Conservation (phyloP, 2,113 vertebrate species). For the Beaufortia kweichowensis region DNA sequence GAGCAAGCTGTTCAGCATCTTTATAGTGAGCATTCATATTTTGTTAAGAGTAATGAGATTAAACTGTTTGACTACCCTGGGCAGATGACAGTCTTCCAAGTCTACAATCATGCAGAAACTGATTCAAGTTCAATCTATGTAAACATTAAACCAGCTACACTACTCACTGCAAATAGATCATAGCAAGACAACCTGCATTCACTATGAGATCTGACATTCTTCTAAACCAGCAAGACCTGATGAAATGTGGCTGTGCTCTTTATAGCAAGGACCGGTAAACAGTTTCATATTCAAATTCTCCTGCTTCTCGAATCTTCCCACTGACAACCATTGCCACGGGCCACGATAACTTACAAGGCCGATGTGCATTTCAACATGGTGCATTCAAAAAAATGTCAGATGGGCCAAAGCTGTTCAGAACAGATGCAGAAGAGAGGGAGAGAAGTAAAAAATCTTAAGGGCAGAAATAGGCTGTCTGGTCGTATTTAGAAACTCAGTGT, state of each 20-base stretch:
- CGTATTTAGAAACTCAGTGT: conserved; percentile 37
- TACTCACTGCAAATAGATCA: not conserved
- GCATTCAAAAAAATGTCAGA: conserved; percentile 23
- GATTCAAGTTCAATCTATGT: not conserved
- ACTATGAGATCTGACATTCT: conserved; percentile 23
- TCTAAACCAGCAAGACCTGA: conserved; percentile 36
- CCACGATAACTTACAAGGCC: conserved; percentile 46
- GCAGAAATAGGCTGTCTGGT: conserved; percentile 54
- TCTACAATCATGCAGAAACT: not conserved
- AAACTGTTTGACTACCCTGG: too few relatives aligned
- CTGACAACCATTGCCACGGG: conserved; percentile 49
- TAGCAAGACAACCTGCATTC: conserved; percentile 21
- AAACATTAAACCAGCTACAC: conserved; percentile 6
- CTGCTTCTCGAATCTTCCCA: conserved; percentile 16
- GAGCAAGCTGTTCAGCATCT: too few relatives aligned
- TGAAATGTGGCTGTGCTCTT: conserved; percentile 38
- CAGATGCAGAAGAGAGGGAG: conserved; percentile 28
- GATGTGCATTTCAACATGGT: conserved; percentile 49
- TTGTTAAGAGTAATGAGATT: too few relatives aligned
- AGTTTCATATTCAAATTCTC: conserved; percentile 32
- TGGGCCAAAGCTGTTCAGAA: conserved; percentile 39
- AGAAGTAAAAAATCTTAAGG: conserved; percentile 50
- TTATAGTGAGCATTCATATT: too few relatives aligned
- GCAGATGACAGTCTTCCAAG: too few relatives aligned
- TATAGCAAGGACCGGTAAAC: conserved; percentile 37